Percentiles rank a stretch among this genome's conserved stretches.
These are phyloP conservation scores for Cranoglanis bouderius DNA, from an alignment of 2,113 vertebrate genomes.

Conservation along the genomic window DNA sequence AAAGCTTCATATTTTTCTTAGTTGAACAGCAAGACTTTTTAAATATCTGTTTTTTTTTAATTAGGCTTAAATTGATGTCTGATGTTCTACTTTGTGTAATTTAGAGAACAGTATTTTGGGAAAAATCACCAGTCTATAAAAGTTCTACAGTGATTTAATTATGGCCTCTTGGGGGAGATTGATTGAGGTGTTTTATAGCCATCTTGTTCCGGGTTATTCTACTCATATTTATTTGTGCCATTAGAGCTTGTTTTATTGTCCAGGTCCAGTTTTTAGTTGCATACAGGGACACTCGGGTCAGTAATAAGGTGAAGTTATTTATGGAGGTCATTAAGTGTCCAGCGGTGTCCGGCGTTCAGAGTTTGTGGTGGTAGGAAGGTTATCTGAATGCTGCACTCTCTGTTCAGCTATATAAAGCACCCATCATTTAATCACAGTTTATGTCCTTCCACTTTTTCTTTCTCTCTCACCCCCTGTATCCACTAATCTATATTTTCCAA, in stretches of 20 bases:
- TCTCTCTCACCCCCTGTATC: background rate
- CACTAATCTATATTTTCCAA: background rate
- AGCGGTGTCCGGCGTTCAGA: slow-evolving; percentile 50
- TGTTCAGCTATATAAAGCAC: background rate
- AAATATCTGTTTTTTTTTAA: background rate
- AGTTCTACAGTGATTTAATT: slow-evolving; percentile 8
- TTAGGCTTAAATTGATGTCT: background rate
- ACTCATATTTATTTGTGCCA: slow-evolving; percentile 30
- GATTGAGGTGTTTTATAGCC: slow-evolving; percentile 24
- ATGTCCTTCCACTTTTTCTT: background rate
- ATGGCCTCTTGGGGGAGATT: background rate
- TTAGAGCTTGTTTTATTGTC: slow-evolving; percentile 4
- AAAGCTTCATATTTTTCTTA: background rate
- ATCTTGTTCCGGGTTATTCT: background rate
- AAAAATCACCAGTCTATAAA: slow-evolving; percentile 8
- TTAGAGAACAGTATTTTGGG: background rate
- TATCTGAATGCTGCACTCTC: background rate
- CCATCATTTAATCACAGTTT: slow-evolving; percentile 53
- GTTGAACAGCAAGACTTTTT: background rate
- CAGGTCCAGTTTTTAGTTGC: background rate
- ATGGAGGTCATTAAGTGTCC: slow-evolving; percentile 52
- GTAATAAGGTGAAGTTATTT: slow-evolving; percentile 55
- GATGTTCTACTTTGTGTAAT: background rate
- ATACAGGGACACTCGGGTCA: slow-evolving; percentile 25
- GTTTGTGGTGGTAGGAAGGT: slow-evolving; percentile 56